Conservation (phyloP, 2,888 invertebrate species). For the Pristionchus arcanus region DNA sequence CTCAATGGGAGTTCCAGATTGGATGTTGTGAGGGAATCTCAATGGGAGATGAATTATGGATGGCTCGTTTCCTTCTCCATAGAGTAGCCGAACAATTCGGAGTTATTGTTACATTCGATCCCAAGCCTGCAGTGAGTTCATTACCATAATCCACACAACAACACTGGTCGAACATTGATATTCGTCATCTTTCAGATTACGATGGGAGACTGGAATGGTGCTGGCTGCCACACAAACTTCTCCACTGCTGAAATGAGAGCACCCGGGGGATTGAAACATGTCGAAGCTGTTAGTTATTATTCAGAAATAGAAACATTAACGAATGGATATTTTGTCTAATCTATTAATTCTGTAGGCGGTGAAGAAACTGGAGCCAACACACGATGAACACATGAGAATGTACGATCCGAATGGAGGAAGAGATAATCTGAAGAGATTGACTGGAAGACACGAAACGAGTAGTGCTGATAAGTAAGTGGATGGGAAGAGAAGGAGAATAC, state of each 20-base stretch:
- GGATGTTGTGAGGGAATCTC: conserved; percentile 82
- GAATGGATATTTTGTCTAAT: not conserved
- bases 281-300: conserved; percentile 61
- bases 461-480: conserved; percentile 88
- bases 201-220: conserved; percentile 91
- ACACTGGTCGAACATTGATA: conserved; percentile 61
- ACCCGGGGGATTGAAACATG: conserved; percentile 68
- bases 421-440: conserved; percentile 94
- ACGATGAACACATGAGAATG: conserved; percentile 86
- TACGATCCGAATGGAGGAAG: conserved; percentile 87
- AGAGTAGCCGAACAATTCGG: conserved; percentile 82
- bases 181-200: conserved; percentile 57
- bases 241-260: conserved; percentile 91
- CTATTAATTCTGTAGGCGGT: conserved; percentile 83
- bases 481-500: not conserved
- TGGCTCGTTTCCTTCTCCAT: conserved; percentile 81
- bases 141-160: conserved; percentile 60
- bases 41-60: conserved; percentile 82
- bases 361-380: conserved; percentile 91
- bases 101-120: conserved; percentile 81
- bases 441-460: conserved; percentile 95
- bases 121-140: conserved; percentile 71
- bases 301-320: conserved; percentile 36
- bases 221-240: conserved; percentile 96
- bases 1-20: conserved; percentile 80